Percentiles rank a stretch among this genome's conserved stretches.
Conservation (phyloP, 2,888 invertebrate species). For the Lithophane leautieri region DNA sequence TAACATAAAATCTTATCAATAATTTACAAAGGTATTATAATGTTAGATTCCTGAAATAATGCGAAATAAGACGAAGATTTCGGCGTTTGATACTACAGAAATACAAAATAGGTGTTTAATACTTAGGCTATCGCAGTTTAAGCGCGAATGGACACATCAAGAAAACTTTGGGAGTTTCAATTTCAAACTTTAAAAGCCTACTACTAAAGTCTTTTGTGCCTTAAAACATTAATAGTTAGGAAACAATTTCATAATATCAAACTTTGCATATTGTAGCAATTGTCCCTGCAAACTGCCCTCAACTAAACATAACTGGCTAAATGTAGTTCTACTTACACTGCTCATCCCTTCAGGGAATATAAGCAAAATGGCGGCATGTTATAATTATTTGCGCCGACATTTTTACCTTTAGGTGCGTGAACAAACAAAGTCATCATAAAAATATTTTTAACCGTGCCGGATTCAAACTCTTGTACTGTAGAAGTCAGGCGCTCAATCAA, state of each 20-base stretch:
- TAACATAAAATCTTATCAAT: too few relatives aligned
- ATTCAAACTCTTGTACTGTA: neutral
- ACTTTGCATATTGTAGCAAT: neutral
- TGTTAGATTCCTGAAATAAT: too few relatives aligned
- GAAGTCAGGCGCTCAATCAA: neutral
- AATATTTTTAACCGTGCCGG: neutral
- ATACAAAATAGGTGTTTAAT: conserved; percentile 12
- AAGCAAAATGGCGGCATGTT: neutral
- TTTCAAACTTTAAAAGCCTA: conserved; percentile 15
- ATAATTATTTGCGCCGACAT: neutral
- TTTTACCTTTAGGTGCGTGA: too few relatives aligned
- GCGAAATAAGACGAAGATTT: conserved; percentile 3
- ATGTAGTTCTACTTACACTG: neutral
- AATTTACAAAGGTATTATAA: too few relatives aligned
- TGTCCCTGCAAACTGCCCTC: neutral
- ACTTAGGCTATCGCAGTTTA: conserved; percentile 8
- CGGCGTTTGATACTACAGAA: conserved; percentile 1
- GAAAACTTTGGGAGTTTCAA: conserved; percentile 7
- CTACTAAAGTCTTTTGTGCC: conserved; percentile 1
- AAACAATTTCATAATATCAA: conserved; percentile 1
- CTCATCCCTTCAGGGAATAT: too few relatives aligned
- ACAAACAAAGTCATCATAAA: neutral
- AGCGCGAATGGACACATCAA: conserved; percentile 27
- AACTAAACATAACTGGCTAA: neutral
- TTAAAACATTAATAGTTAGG: neutral